Evolutionary conservation across 2,797 vertebrate species (phyloP).

Genomic region (Otolemur crassicaudatus): DNA sequence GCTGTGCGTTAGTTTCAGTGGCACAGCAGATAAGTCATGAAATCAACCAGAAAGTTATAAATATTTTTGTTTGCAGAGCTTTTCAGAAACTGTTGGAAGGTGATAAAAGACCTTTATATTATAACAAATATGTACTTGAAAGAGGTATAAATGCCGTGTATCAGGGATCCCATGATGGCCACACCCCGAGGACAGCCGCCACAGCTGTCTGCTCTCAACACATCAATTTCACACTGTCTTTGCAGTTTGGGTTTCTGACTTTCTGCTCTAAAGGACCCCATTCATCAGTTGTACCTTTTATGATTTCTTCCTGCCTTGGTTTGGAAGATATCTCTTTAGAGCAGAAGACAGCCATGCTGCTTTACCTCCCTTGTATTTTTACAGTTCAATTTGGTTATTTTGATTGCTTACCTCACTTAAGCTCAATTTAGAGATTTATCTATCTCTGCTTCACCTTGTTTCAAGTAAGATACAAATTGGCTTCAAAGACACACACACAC

Average conservation of each 20-base stretch:
- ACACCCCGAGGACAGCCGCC: neutral
- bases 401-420: slow-evolving; percentile 45
- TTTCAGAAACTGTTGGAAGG: neutral
- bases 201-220: neutral
- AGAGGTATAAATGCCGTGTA: neutral
- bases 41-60: neutral
- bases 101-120: neutral
- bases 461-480: slow-evolving; percentile 31
- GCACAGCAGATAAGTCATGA: neutral
- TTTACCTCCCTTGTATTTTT: neutral
- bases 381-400: neutral
- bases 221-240: neutral
- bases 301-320: neutral
- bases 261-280: neutral
- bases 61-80: neutral
- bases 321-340: neutral
- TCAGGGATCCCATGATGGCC: neutral
- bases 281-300: neutral
- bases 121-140: neutral
- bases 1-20: neutral
- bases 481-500: neutral
- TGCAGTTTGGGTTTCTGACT: neutral
- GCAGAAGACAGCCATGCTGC: neutral
- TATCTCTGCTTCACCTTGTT: slow-evolving; percentile 12
- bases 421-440: slow-evolving; percentile 38